A percentile compares a stretch with the other conserved stretches of the same genome.
These are phyloP conservation scores for Neuroscelio doddi DNA, from an alignment of 2,888 invertebrate genomes.

Conservation along the genomic window DNA sequence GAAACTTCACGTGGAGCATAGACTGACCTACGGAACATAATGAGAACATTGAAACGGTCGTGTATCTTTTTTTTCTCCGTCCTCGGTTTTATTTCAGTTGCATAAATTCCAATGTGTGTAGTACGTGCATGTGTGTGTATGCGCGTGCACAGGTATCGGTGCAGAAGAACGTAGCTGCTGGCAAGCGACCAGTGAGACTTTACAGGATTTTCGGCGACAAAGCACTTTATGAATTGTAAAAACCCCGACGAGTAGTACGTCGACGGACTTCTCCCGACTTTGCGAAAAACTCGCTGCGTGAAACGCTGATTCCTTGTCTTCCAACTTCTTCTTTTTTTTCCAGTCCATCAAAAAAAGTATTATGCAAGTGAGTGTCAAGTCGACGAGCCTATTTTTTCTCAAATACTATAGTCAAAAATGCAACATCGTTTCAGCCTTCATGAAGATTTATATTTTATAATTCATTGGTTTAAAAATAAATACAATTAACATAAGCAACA, in stretches of 20 bases:
- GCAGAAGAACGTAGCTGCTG: constrained; percentile 35
- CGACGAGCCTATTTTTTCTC: constrained; percentile 14
- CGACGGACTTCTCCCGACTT: constrained; percentile 43
- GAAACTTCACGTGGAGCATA: no score
- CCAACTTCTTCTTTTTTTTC: constrained; percentile 22
- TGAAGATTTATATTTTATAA: not conserved
- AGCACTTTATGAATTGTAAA: constrained; percentile 63
- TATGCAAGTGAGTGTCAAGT: constrained; percentile 18
- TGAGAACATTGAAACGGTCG: constrained; percentile 50
- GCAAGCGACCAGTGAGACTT: constrained; percentile 51
- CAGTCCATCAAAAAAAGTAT: constrained; percentile 50
- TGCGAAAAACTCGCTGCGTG: constrained; percentile 46
- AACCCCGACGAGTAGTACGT: constrained; percentile 47
- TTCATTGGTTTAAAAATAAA: no score
- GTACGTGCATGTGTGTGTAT: constrained; percentile 16
- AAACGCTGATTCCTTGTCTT: constrained; percentile 49
- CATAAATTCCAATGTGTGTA: constrained; percentile 22
- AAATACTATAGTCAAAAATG: constrained; percentile 1
- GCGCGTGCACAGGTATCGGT: constrained; percentile 26
- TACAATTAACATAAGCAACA: no score
- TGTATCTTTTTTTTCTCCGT: constrained; percentile 18
- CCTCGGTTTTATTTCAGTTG: constrained; percentile 24
- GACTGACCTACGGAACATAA: constrained; percentile 31
- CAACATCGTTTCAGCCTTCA: constrained; percentile 8
- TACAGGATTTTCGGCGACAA: constrained; percentile 57